Base-by-base conservation (phyloP, 2,888 invertebrate genomes). In the Eugnorisma glareosa region DNA sequence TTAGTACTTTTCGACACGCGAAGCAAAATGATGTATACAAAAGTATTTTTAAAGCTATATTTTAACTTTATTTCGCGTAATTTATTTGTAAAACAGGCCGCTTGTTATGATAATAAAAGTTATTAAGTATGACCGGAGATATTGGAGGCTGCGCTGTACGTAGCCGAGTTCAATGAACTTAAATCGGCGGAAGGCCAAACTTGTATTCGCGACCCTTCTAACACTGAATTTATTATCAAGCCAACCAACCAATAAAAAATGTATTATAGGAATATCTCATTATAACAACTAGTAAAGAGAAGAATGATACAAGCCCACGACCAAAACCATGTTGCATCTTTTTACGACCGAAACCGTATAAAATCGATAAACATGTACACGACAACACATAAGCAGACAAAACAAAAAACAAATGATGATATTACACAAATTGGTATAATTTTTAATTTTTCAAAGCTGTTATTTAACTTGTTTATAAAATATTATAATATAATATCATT, bases 161-260 rank as follows among this genome's bases (percentile, higher is more conserved):
- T 18, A 31, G 24, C 35, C 37, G 35, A 43, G 79, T 35, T 82
- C 48, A 68, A 64, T 15, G 57, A 68, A 76, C 79, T 48, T 57
- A n/a, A 69, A 66, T 37, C 24, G 43, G 68, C 28, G 15, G 35
- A 76, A 69, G 82, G 79, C 15, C 68, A 68, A 43, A 51, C 67
- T 57, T 45, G 67, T 64, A 35, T 31, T 37, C 11, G 48, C 48
- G 57, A 66, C 31, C 43, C 66, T 81, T 73, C 43, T 81, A 61
- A 73, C 68, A 31, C 28, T 43, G 8, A 15, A 24, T 24, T 48
- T n/a, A 28, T 48, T 61, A 35, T 5, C 18, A 31, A 37, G 28
- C 28, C 45, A 15, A 5, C 43, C n/a, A n/a, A 24, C 18, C 54
- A 31, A 70, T 71, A 35, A 1, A 57, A 28, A 24, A 51, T 43